Evolutionary conservation across 2,113 vertebrate species (phyloP), one percentile per base, ranked within the genome.

Genomic region (Brachypodius melanocephalos): DNA sequence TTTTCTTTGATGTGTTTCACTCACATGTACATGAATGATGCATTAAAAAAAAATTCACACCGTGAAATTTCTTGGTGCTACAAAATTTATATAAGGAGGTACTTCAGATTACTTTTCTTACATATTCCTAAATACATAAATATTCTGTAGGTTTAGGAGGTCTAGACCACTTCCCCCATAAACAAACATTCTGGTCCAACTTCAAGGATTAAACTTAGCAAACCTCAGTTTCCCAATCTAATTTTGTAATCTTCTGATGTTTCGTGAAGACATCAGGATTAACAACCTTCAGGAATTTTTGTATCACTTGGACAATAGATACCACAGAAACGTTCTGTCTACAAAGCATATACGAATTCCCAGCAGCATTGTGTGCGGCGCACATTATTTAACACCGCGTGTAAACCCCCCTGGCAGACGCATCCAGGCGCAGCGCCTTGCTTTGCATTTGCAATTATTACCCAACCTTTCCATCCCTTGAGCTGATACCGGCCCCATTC

Each of bases 331-430:
- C 2, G 43, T 48, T 85, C 57, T 54, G 71, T 75, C 83, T 11
- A 19, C 49, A 2, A 17, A 24, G 36, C 10, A 6, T 52, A 5
- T 0, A 2, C 0, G 9, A 12, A 36, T 17, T 28, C 66, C 66
- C 79, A 2, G 7, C 31, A 45, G 78, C 78, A 18, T 2, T 22
- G 48, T 9, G 66, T 1, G 71, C 86, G 7, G 38, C 31, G 10
- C 89, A 7, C 83, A 1, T 17, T 16, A 52, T 22, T 55, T 46
- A 62, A 59, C 52, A 51, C 69, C 5, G 82, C 78, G 6, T 43
- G 61, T n/a, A 21, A 25, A 48, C 16, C 12, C 2, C 79, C 1
- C 57, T 1, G 71, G 38, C 75, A 42, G 79, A 8, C 46, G 42
- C 79, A 26, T 5, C 42, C 17, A 8, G 85, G 51, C 78, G 12